A percentile compares a stretch with the other conserved stretches of the same genome.
These are phyloP conservation scores for Schizopygopsis malacanthus DNA, from an alignment of 2,797 vertebrate species.

Conservation along the genomic window DNA sequence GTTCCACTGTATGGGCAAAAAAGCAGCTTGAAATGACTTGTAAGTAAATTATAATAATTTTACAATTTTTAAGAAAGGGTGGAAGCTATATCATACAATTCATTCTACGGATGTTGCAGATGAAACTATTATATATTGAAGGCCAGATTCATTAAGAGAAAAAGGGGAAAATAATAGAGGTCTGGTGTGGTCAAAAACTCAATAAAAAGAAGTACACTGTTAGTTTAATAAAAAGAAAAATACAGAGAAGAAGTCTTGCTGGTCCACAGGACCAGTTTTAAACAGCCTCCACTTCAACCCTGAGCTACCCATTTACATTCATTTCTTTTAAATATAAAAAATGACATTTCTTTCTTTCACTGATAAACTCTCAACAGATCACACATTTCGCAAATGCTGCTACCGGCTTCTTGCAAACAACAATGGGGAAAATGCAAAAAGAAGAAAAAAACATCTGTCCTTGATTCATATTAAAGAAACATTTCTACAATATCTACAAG, in stretches of 20 bases:
- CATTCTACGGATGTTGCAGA: neutral
- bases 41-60: neutral
- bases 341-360: conserved; percentile 78
- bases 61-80: neutral
- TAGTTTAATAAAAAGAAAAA: conserved; percentile 69
- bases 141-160: conserved; percentile 46
- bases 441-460: conserved; percentile 35
- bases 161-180: conserved; percentile 63
- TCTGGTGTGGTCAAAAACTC: conserved; percentile 74
- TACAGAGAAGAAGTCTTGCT: conserved; percentile 72
- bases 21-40: neutral
- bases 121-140: conserved; percentile 40
- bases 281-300: conserved; percentile 87
- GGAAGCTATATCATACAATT: conserved; percentile 1
- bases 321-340: conserved; percentile 89
- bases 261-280: conserved; percentile 81
- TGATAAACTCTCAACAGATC: conserved; percentile 69
- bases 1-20: neutral
- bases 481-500: conserved; percentile 49
- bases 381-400: conserved; percentile 63
- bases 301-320: conserved; percentile 94
- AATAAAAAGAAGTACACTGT: conserved; percentile 78
- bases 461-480: conserved; percentile 42
- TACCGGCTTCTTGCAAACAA: conserved; percentile 53
- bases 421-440: conserved; percentile 60